Evolutionary conservation across 2,113 vertebrate genomes (phyloP).

Genomic region (Gobius niger): DNA sequence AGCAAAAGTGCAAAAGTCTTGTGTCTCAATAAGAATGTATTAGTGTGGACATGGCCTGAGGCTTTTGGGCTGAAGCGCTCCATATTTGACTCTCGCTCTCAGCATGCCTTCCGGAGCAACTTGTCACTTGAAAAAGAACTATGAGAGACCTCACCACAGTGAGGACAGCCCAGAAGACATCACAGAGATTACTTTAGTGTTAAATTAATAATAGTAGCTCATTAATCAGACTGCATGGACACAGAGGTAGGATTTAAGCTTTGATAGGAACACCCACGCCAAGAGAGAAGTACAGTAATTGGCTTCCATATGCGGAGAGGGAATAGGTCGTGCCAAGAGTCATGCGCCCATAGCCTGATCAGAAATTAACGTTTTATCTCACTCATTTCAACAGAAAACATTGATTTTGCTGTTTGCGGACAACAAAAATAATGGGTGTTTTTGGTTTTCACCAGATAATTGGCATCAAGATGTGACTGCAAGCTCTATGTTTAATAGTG

Average conservation of each 20-base stretch:
- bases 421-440: no score
- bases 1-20: not conserved
- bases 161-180: slow-evolving; percentile 35
- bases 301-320: slow-evolving; percentile 30
- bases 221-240: slow-evolving; percentile 53
- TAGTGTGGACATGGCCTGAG: not conserved
- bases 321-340: not conserved
- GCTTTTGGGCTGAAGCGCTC: not conserved
- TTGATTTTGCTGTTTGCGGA: no score
- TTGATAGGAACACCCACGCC: slow-evolving; percentile 43
- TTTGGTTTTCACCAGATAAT: no score
- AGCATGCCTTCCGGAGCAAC: slow-evolving; percentile 20
- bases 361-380: no score
- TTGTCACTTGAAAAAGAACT: slow-evolving; percentile 43
- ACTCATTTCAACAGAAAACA: no score
- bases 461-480: no score
- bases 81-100: slow-evolving; percentile 23
- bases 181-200: slow-evolving; percentile 37
- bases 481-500: no score
- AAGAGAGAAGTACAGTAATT: slow-evolving; percentile 48
- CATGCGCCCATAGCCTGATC: no score
- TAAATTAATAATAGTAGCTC: slow-evolving; percentile 66
- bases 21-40: not conserved
- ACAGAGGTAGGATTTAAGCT: slow-evolving; percentile 22
- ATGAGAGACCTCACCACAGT: slow-evolving; percentile 17